Percentiles rank a stretch among this genome's conserved stretches.
Evolutionary conservation across 2,797 vertebrate genomes (phyloP).

Genomic region (Lepus oiostolus): DNA sequence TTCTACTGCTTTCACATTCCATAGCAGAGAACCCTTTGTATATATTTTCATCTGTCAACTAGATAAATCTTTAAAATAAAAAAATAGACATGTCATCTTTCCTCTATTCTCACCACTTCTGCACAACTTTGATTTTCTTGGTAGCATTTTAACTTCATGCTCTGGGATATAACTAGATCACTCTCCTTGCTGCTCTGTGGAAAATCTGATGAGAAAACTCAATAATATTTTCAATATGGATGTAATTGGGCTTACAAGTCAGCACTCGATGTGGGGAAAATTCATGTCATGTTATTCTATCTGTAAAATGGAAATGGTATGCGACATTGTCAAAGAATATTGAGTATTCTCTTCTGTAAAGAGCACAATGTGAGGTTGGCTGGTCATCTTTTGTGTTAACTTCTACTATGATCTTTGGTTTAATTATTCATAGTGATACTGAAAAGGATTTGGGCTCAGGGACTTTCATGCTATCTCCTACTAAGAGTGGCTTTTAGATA

Average conservation of each 20-base stretch:
- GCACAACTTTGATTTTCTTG: conserved; percentile 19
- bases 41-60: neutral
- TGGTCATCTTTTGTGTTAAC: neutral
- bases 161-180: conserved; percentile 50
- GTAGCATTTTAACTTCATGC: neutral
- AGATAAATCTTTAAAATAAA: conserved; percentile 3
- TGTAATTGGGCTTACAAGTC: conserved; percentile 47
- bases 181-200: neutral
- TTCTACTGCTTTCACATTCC: too few relatives aligned
- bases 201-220: conserved; percentile 75
- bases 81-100: neutral
- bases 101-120: neutral
- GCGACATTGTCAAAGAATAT: neutral
- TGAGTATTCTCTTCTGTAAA: conserved; percentile 34
- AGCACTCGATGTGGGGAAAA: conserved; percentile 15
- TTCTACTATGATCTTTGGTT: conserved; percentile 19
- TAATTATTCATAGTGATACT: neutral
- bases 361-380: neutral
- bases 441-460: neutral
- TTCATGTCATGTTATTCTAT: conserved; percentile 25
- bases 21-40: too few relatives aligned
- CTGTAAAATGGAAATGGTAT: conserved; percentile 1
- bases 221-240: conserved; percentile 43
- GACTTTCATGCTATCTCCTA: neutral
- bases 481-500: neutral